Evolutionary conservation across 1,140 invertebrate species (phyloP).

Genomic region (Orius insidiosus): DNA sequence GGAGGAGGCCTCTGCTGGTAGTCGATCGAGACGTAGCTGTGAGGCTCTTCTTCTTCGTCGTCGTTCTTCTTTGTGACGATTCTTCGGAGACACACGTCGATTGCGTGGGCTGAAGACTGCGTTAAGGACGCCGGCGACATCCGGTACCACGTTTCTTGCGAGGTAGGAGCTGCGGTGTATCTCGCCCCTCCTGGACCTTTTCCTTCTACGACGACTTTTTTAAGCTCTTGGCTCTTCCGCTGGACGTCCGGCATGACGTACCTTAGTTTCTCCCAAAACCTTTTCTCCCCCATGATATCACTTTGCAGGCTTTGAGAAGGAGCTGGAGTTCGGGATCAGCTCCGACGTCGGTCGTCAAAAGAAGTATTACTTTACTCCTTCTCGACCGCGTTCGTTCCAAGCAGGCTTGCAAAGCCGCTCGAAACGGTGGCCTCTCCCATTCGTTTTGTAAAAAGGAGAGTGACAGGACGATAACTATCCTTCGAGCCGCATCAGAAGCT

Average conservation of each 20-base stretch:
- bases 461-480: conserved; percentile 54
- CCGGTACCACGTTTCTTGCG: conserved; percentile 32
- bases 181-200: conserved; percentile 28
- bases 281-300: conserved; percentile 70
- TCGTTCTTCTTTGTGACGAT: conserved; percentile 36
- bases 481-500: conserved; percentile 52
- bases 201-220: conserved; percentile 26
- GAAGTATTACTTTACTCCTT: conserved; percentile 54
- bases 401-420: conserved; percentile 43
- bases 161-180: conserved; percentile 37
- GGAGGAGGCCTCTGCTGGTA: conserved; percentile 25
- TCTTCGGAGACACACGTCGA: conserved; percentile 44
- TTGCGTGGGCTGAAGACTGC: conserved; percentile 34
- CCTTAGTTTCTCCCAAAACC: conserved; percentile 78
- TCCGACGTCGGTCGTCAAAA: conserved; percentile 45
- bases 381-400: conserved; percentile 30
- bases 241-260: conserved; percentile 66
- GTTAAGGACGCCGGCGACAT: conserved; percentile 21
- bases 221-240: conserved; percentile 19
- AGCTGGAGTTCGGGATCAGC: conserved; percentile 66
- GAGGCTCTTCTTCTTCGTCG: conserved; percentile 36
- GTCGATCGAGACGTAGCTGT: conserved; percentile 26
- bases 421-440: conserved; percentile 52
- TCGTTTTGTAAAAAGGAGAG: conserved; percentile 54
- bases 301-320: conserved; percentile 65